Base-by-base conservation (phyloP, 1,140 invertebrate genomes). In the Cherax destructor region DNA sequence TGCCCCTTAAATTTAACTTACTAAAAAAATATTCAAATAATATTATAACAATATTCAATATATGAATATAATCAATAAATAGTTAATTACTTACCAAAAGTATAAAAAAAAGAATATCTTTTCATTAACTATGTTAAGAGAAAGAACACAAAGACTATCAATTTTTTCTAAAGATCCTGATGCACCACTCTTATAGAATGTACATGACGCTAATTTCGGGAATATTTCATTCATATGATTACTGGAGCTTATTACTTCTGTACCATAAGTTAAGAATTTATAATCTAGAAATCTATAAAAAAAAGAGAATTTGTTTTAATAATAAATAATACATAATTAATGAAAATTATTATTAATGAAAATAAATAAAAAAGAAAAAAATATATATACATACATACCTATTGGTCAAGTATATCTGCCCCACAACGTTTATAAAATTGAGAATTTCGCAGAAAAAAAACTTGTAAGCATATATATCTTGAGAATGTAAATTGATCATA, bases 101-200 rank as follows among this genome's bases (percentile, higher is more conserved):
- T 98, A 99, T 1, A 99, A 95, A 95, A 98, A 98, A 9, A 98
- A 97, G 95, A 98, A 99, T 94, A 99, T 98, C 95, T 99, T 99
- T 95, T 99, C 98, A 95, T 99, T 99, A 94, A 99, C 97, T 94
- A 99, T 98, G 95, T 98, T 97, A 56, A 98, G 94, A 0, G 98
- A 97, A 89, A 99, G 94, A 61, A 99, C 97, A 94, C 98, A 99
- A 16, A 98, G 96, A 0, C 97, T 97, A 94, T 98, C 98, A 95
- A 98, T 97, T 93, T 96, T 97, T 94, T 98, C 97, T 83, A 98
- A 96, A 65, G 96, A 96, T 83, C 97, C 98, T 16, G 97, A 98
- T 88, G 97, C 96, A 52, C 93, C 93, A 50, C 80, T 93, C 49
- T 93, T 93, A 77, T 92, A 49, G 93, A 94, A 93, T 65, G 97